Evolutionary conservation across 2,113 vertebrate species (phyloP).

Genomic region (Felis chaus): DNA sequence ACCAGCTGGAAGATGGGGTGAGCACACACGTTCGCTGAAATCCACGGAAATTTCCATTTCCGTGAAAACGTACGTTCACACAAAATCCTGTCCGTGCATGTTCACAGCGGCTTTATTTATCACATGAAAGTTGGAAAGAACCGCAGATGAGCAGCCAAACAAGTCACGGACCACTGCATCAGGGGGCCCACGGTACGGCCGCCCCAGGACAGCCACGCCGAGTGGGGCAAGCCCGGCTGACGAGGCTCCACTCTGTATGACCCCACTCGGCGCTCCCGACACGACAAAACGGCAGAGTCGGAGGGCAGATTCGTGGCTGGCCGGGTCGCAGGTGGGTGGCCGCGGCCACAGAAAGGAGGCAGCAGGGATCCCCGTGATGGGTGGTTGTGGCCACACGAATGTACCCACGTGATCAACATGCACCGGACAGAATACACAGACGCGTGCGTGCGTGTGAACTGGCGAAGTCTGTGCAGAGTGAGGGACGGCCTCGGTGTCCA

Average conservation of each 20-base stretch:
- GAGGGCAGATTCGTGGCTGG: accelerated
- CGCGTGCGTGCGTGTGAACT: neutral
- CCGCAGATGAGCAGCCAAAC: neutral
- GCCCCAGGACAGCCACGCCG: neutral
- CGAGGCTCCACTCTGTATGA: accelerated
- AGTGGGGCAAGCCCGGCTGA: accelerated
- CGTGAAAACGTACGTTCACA: neutral
- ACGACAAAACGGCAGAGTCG: accelerated
- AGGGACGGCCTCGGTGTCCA: accelerated
- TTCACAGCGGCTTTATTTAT: neutral
- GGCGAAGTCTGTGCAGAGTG: neutral
- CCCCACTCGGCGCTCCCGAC: accelerated
- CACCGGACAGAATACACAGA: neutral
- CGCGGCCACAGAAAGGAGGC: neutral
- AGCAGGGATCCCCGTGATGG: neutral
- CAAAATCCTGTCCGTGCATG: neutral
- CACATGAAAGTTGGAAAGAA: neutral
- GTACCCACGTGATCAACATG: neutral
- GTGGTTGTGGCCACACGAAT: neutral
- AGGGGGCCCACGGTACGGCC: neutral
- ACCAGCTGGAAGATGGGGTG: accelerated
- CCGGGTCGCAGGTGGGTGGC: neutral
- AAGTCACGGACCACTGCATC: accelerated
- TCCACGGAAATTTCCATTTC: neutral
- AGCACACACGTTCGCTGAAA: neutral